These are phyloP conservation scores for Caenorhabditis elegans DNA, from an alignment of 1,140 invertebrate species.

Conservation along the genomic window DNA sequence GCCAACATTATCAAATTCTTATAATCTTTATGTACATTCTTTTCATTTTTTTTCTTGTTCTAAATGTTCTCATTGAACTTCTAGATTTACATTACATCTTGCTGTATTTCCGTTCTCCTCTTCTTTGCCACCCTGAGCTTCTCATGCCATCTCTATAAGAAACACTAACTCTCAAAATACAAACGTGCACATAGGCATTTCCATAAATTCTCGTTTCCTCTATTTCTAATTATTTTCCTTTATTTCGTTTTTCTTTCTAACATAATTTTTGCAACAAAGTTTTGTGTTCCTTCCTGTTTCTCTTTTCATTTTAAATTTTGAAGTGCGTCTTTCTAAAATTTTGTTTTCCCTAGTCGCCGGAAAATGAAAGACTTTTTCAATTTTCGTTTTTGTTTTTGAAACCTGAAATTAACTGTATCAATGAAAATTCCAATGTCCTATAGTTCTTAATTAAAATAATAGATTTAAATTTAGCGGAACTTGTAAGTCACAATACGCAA, in stretches of 20 bases:
- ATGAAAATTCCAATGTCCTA: too few relatives aligned
- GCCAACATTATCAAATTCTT: background rate
- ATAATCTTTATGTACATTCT: too few relatives aligned
- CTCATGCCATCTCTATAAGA: background rate
- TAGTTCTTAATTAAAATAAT: too few relatives aligned
- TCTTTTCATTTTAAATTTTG: too few relatives aligned
- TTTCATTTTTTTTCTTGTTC: background rate
- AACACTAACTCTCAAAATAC: conserved; percentile 9
- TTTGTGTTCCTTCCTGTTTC: background rate
- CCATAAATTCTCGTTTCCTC: conserved; percentile 12
- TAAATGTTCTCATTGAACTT: background rate
- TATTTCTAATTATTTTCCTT: background rate
- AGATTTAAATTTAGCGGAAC: too few relatives aligned
- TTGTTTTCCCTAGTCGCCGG: too few relatives aligned
- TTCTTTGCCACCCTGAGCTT: background rate
- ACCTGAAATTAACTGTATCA: too few relatives aligned
- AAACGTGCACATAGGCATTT: background rate
- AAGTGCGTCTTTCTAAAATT: too few relatives aligned
- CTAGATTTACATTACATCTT: conserved; percentile 6
- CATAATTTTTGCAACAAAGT: background rate
- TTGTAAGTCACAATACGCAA: too few relatives aligned
- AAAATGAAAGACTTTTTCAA: too few relatives aligned
- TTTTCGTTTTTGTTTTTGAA: too few relatives aligned
- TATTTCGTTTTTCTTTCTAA: background rate
- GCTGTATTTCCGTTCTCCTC: background rate